Conservation (phyloP, 2,797 vertebrate genomes). For the Anableps anableps region DNA sequence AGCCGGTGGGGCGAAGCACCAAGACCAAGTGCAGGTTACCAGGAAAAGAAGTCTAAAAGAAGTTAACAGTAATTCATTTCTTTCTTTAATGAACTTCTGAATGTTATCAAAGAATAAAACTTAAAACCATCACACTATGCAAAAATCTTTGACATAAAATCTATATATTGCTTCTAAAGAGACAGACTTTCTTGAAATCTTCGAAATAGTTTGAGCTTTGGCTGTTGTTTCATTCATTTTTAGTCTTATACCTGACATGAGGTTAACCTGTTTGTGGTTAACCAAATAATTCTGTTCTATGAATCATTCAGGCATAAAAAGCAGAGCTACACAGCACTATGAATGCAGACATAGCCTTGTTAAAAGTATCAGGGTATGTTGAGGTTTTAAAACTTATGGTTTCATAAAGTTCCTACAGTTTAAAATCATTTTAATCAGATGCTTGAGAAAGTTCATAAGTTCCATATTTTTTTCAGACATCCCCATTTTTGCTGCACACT, state of each 20-base stretch:
- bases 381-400: too few species aligned
- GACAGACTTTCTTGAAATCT: background rate
- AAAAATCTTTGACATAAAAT: background rate
- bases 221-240: too few species aligned
- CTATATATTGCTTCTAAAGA: background rate
- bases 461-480: too few species aligned
- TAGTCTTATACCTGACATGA: too few species aligned
- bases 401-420: too few species aligned
- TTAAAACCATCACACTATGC: background rate
- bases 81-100: background rate
- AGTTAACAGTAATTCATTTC: background rate
- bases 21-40: conserved; percentile 93
- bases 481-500: too few species aligned
- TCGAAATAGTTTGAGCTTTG: background rate
- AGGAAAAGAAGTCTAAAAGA: conserved; percentile 89
- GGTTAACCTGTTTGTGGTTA: too few species aligned
- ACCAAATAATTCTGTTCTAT: too few species aligned
- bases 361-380: too few species aligned
- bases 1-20: conserved; percentile 88
- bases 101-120: background rate
- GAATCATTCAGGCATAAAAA: background rate
- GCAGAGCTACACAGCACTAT: background rate
- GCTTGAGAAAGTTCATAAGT: too few species aligned
- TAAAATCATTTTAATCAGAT: too few species aligned
- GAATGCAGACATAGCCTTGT: background rate